Evolutionary conservation across 1,140 invertebrate genomes (phyloP).

Genomic region (Metopolophium dirhodum): DNA sequence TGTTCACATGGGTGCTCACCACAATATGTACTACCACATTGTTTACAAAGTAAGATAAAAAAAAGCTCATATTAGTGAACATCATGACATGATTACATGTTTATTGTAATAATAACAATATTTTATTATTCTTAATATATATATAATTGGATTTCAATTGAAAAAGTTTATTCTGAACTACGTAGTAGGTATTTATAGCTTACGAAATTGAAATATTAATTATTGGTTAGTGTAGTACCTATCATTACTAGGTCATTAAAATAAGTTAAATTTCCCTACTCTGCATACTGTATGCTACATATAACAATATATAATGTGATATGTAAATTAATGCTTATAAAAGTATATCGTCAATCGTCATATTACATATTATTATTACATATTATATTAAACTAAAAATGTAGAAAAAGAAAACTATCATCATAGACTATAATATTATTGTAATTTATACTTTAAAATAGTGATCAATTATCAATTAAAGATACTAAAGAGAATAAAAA

Average conservation of each 20-base stretch:
- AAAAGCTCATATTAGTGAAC: neutral
- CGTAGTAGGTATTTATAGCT: neutral
- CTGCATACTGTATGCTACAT: too few relatives aligned
- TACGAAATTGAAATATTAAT: neutral
- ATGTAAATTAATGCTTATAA: neutral
- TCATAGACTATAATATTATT: too few relatives aligned
- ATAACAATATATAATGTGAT: neutral
- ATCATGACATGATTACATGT: neutral
- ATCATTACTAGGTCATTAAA: neutral
- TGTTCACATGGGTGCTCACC: neutral
- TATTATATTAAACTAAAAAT: neutral
- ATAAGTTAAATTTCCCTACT: neutral
- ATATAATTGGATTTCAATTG: neutral
- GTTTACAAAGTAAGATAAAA: constrained; percentile 14
- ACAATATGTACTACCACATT: neutral
- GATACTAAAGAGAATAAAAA: neutral
- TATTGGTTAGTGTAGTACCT: neutral
- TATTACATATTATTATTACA: too few relatives aligned
- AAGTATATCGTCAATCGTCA: too few relatives aligned
- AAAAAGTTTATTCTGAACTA: neutral
- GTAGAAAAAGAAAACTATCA: neutral
- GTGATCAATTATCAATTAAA: neutral
- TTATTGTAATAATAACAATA: neutral
- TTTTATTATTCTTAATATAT: neutral
- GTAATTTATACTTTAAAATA: neutral